phyloP scores from a whole-genome alignment of 2,888 invertebrate species.

The Leptinotarsa tumamoca region DNA sequence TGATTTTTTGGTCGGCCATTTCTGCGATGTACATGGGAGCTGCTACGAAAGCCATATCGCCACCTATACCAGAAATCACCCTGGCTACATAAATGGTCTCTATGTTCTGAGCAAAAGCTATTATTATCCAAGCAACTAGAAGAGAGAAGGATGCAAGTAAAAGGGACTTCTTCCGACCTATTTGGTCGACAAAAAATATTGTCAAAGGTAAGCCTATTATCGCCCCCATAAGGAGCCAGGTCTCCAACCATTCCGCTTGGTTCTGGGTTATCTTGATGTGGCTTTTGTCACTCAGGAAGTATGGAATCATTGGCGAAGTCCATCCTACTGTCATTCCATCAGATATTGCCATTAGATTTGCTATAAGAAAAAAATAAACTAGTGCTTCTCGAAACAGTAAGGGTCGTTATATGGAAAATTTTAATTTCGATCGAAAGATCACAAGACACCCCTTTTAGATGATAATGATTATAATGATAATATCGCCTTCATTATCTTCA shows the following conservation, averaged over 20 bases:
- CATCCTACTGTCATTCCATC: conserved; percentile 65
- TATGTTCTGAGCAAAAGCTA: conserved; percentile 54
- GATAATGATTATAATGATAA: no score
- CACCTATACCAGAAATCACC: conserved; percentile 60
- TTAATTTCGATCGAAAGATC: no score
- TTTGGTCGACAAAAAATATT: conserved; percentile 55
- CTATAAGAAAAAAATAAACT: conserved; percentile 48
- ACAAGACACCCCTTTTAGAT: no score
- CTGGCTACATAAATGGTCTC: conserved; percentile 58
- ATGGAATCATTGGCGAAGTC: conserved; percentile 62
- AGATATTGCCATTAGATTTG: conserved; percentile 61
- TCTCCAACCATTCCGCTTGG: conserved; percentile 55
- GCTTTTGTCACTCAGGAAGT: conserved; percentile 54
- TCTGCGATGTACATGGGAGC: conserved; percentile 64
- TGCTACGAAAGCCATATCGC: conserved; percentile 62
- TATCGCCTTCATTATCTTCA: no score
- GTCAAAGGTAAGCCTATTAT: conserved; percentile 56
- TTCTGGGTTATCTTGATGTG: conserved; percentile 56
- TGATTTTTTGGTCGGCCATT: conserved; percentile 62
- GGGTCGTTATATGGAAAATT: no score
- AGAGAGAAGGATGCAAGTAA: conserved; percentile 56
- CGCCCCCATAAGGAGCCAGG: conserved; percentile 52
- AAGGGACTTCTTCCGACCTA: conserved; percentile 60
- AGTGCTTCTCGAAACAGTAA: no score
- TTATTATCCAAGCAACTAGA: conserved; percentile 59